Conservation (phyloP, 2,113 vertebrate species). For the Orientallactaga bullata region DNA sequence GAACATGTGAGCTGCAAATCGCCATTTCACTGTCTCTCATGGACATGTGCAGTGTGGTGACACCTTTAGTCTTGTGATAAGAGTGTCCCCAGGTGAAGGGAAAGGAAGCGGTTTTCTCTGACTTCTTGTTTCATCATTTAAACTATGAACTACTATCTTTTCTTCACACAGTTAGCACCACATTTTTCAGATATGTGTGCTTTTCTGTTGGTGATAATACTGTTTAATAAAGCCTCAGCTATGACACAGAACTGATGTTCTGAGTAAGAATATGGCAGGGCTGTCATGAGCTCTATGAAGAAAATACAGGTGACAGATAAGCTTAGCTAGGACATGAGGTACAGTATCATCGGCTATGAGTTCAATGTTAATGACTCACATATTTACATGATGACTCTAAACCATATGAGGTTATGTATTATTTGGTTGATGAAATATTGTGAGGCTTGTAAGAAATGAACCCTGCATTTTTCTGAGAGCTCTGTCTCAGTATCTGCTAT, state of each 20-base stretch:
- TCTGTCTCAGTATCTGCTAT: background rate
- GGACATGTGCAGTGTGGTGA: background rate
- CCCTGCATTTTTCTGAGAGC: background rate
- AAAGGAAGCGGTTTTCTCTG: background rate
- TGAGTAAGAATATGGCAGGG: background rate
- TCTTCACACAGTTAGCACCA: background rate
- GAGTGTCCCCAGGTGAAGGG: background rate
- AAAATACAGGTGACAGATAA: background rate
- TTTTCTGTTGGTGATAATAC: background rate
- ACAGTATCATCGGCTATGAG: background rate
- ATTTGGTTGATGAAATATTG: background rate
- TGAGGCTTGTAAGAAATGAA: background rate
- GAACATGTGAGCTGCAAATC: background rate
- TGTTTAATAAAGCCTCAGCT: background rate
- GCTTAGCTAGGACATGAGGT: background rate
- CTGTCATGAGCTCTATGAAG: background rate
- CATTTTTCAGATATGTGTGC: background rate
- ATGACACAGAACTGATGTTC: background rate
- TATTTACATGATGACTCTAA: background rate
- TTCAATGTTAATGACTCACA: background rate
- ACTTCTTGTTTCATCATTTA: background rate
- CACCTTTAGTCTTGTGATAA: background rate
- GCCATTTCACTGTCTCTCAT: background rate
- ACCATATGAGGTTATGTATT: background rate
- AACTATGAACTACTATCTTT: background rate